phyloP scores from a whole-genome alignment of 2,888 invertebrate species.

The Prenolepis imparis region DNA sequence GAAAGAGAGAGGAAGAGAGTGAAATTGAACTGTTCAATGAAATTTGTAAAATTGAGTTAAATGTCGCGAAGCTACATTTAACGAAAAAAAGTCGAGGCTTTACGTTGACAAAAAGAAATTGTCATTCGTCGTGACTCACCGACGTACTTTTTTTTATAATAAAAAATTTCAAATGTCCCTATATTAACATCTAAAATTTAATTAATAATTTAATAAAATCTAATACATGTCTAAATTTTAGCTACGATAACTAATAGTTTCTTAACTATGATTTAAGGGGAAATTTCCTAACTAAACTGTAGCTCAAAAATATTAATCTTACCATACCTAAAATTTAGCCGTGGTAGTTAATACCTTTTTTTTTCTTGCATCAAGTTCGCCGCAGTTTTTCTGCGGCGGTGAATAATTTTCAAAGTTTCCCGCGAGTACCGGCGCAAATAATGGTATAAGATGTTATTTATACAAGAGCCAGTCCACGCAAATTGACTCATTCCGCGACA shows the following conservation, averaged over 20 bases:
- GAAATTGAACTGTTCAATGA: background rate
- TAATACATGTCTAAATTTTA: too few relatives aligned
- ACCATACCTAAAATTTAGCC: too few relatives aligned
- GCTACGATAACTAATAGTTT: too few relatives aligned
- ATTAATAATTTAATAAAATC: too few relatives aligned
- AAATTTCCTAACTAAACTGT: too few relatives aligned
- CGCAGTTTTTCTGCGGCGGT: background rate
- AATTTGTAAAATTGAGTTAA: conserved; percentile 24
- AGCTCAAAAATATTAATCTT: too few relatives aligned
- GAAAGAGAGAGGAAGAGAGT: background rate
- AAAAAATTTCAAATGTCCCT: too few relatives aligned
- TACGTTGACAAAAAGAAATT: background rate
- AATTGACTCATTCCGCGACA: conserved; percentile 54
- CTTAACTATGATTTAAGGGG: too few relatives aligned
- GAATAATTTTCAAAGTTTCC: background rate
- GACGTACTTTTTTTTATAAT: background rate
- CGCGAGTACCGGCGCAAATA: conserved; percentile 16
- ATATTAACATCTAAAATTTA: too few relatives aligned
- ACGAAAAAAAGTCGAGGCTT: background rate
- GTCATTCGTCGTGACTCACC: background rate
- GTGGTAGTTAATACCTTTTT: too few relatives aligned
- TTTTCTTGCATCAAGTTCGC: background rate
- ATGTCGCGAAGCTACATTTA: background rate
- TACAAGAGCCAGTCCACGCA: conserved; percentile 26
- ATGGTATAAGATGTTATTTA: conserved; percentile 5